Conservation (phyloP, 2,888 invertebrate genomes). For the Ethmia dodecea region DNA sequence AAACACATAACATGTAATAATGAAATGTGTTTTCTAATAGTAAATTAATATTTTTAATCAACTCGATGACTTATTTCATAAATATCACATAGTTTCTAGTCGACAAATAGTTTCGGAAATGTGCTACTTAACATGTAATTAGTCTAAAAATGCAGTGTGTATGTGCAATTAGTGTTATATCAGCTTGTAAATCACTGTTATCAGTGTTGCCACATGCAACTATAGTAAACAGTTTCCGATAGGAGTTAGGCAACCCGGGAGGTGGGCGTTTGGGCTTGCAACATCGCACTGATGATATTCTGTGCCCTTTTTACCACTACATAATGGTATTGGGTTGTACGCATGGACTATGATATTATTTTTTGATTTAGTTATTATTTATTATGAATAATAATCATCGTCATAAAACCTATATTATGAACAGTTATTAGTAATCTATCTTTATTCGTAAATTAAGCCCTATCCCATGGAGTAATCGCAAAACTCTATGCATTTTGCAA, state of each 20-base stretch:
- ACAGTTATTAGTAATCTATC: too few species aligned
- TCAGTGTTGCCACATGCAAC: constrained; percentile 30
- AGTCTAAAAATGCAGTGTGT: constrained; percentile 9
- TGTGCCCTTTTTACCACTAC: constrained; percentile 12
- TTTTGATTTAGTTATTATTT: constrained; percentile 16
- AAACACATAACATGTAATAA: too few species aligned
- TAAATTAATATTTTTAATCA: too few species aligned
- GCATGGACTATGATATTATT: too few species aligned
- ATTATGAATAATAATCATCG: too few species aligned
- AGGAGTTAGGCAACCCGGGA: constrained; percentile 34
- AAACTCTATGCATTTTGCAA: too few species aligned
- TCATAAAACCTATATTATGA: too few species aligned
- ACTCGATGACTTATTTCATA: too few species aligned
- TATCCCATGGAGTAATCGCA: too few species aligned
- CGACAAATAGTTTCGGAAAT: constrained; percentile 1
- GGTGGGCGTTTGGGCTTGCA: constrained; percentile 29
- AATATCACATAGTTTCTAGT: too few species aligned
- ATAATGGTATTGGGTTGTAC: background rate
- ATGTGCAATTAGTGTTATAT: constrained; percentile 25
- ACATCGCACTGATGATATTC: constrained; percentile 33
- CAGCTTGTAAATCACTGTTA: constrained; percentile 36
- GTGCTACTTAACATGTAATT: constrained; percentile 6
- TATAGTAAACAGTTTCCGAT: constrained; percentile 29
- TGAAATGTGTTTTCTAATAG: too few species aligned
- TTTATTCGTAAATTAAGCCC: too few species aligned